Evolutionary conservation across 2,113 vertebrate species (phyloP).

Genomic region (Cololabis saira): DNA sequence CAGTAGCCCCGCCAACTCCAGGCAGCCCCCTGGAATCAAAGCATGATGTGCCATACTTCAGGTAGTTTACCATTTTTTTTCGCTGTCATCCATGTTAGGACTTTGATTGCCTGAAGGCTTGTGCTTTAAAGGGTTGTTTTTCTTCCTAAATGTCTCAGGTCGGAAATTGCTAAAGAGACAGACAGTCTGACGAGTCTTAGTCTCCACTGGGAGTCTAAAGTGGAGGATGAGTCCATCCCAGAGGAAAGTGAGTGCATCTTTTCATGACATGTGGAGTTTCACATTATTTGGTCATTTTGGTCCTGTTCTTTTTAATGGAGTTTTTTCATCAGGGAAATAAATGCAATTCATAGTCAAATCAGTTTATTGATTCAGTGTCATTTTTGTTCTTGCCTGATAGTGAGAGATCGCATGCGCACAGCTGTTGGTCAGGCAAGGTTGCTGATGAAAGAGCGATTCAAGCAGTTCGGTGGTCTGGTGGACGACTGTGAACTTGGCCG

Average conservation of each 20-base stretch:
- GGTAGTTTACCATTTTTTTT: conserved; percentile 31
- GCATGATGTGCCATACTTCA: conserved; percentile 79
- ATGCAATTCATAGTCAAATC: background rate
- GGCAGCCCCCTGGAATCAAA: conserved; percentile 49
- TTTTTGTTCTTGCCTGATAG: conserved; percentile 67
- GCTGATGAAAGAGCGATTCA: conserved; percentile 91
- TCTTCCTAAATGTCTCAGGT: conserved; percentile 69
- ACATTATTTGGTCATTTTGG: no score
- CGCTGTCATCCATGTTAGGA: background rate
- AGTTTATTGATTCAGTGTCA: background rate
- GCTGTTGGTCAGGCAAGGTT: conserved; percentile 90
- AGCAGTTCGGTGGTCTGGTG: conserved; percentile 91
- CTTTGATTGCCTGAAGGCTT: accelerated
- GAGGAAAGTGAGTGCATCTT: conserved; percentile 87
- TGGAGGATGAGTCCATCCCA: conserved; percentile 86
- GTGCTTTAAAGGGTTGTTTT: accelerated
- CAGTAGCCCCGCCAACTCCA: conserved; percentile 1
- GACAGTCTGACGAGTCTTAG: conserved; percentile 79
- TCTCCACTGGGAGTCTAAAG: conserved; percentile 84
- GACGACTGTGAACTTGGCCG: conserved; percentile 90
- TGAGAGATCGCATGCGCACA: conserved; percentile 88
- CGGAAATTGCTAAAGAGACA: conserved; percentile 81
- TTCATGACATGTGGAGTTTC: background rate
- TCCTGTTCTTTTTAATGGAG: background rate
- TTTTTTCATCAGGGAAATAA: background rate